phyloP scores from a whole-genome alignment of 2,113 vertebrate species.

The Phalacrocorax carbo region DNA sequence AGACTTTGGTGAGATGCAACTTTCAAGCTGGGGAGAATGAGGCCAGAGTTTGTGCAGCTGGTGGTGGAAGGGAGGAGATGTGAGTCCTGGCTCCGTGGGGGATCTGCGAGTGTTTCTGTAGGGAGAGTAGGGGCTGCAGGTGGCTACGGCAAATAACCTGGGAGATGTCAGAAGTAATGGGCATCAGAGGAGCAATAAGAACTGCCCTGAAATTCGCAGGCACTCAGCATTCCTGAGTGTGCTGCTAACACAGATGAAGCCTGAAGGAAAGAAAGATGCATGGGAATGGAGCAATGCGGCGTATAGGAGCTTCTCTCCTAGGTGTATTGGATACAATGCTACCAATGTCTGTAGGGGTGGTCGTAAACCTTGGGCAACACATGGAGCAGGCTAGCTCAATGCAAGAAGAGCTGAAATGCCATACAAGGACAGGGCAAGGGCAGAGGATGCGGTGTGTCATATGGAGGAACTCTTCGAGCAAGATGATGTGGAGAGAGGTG shows the following conservation, averaged over 20 bases:
- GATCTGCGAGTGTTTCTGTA: no score
- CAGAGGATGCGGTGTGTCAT: background rate
- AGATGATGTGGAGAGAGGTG: background rate
- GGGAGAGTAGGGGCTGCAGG: no score
- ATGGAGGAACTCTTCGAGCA: background rate
- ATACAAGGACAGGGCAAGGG: background rate
- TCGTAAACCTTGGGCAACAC: background rate
- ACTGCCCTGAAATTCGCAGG: background rate
- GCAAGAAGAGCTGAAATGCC: background rate
- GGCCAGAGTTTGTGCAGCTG: no score
- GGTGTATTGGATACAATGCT: background rate
- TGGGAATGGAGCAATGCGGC: accelerated
- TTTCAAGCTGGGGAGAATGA: no score
- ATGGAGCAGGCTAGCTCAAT: no score
- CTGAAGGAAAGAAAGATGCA: background rate
- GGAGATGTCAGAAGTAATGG: no score
- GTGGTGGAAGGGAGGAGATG: no score
- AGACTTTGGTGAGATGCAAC: no score
- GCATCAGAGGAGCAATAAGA: background rate
- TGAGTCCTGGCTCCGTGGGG: no score
- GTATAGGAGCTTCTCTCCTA: background rate
- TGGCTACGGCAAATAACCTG: no score
- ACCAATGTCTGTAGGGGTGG: background rate
- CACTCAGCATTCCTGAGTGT: background rate
- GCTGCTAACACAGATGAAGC: no score